Conservation (phyloP, 2,797 vertebrate genomes). For the Uromys caudimaculatus region DNA sequence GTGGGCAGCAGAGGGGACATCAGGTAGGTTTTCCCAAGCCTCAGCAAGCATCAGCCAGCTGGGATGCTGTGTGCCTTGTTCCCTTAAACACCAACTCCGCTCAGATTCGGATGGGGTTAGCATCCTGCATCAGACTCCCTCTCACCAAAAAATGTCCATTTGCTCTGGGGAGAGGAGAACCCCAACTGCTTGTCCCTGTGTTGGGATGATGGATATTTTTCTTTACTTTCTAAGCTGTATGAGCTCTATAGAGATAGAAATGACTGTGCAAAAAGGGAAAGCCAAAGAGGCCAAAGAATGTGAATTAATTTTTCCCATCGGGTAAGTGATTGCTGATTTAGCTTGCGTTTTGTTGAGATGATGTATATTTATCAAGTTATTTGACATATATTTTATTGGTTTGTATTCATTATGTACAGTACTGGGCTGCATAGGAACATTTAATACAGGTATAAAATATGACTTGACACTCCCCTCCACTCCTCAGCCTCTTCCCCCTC, state of each 20-base stretch:
- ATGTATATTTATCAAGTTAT: neutral
- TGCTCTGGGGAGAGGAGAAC: neutral
- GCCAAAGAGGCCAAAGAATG: constrained; percentile 47
- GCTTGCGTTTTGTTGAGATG: constrained; percentile 48
- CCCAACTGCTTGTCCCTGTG: neutral
- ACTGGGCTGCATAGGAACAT: neutral
- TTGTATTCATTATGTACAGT: neutral
- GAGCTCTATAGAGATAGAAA: neutral
- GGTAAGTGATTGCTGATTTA: constrained; percentile 36
- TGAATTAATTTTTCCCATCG: constrained; percentile 49
- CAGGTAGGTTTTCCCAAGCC: constrained; percentile 27
- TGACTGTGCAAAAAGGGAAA: neutral
- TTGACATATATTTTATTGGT: neutral
- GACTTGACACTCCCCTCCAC: neutral
- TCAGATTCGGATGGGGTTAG: neutral
- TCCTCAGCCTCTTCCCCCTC: neutral
- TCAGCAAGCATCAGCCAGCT: neutral
- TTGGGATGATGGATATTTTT: neutral
- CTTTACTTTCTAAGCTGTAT: neutral
- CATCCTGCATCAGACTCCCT: neutral
- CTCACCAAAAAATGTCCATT: neutral
- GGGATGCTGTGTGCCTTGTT: neutral
- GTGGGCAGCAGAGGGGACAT: neutral
- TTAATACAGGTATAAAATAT: neutral
- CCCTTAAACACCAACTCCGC: neutral